These are phyloP conservation scores for Aphis craccivora DNA, from an alignment of 1,140 invertebrate species.

Conservation along the genomic window DNA sequence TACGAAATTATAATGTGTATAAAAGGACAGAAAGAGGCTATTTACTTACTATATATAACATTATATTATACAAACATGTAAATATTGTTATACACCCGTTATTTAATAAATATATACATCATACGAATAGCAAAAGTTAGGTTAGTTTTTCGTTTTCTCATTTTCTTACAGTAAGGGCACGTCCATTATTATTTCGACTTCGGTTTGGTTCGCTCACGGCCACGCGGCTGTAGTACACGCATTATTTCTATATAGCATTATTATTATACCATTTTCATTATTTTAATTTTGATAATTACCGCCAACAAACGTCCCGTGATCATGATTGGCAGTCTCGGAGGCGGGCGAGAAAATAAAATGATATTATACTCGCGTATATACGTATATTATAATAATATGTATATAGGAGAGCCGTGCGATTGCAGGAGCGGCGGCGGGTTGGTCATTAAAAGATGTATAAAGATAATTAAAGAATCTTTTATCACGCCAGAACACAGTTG, in stretches of 20 bases:
- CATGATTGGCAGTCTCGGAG: constrained; percentile 38
- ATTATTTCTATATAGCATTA: not conserved
- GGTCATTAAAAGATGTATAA: constrained; percentile 54
- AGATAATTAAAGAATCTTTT: constrained; percentile 58
- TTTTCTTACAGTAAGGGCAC: not conserved
- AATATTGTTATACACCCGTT: not conserved
- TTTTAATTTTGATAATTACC: constrained; percentile 34
- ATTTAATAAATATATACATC: not conserved
- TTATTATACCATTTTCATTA: not conserved
- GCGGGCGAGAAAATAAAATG: not conserved
- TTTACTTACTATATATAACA: not conserved
- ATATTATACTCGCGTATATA: not conserved
- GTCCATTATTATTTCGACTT: not conserved
- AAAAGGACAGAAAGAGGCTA: not conserved
- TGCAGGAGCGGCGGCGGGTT: not conserved
- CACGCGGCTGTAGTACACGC: not conserved
- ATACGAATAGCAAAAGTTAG: not conserved
- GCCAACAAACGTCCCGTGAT: constrained; percentile 7
- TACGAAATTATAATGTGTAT: not conserved
- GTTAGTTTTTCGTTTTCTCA: not conserved
- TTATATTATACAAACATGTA: constrained; percentile 9
- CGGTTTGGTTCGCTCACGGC: not conserved
- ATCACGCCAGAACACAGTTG: constrained; percentile 51
- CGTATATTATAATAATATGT: not conserved
- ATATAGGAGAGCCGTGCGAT: not conserved